Conservation (phyloP, 2,797 vertebrate species). For the Enteromius paludinosus region DNA sequence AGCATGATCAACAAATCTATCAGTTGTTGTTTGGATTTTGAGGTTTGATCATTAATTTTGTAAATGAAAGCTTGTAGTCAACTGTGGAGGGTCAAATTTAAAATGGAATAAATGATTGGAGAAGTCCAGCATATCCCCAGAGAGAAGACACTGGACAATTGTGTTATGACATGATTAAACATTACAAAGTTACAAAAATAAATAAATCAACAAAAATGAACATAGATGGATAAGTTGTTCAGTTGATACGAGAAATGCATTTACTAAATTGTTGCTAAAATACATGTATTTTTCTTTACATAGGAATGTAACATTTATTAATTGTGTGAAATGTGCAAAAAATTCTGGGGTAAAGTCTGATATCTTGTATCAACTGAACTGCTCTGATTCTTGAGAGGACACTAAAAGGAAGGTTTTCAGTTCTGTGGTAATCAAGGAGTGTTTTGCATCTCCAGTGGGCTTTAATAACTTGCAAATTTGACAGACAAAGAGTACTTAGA, state of each 20-base stretch:
- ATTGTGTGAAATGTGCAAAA: neutral
- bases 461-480: conserved; percentile 3
- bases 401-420: neutral
- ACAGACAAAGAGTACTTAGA: neutral
- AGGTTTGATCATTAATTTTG: neutral
- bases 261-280: neutral
- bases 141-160: too few species aligned
- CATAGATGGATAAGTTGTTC: neutral
- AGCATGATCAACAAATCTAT: neutral
- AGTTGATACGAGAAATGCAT: neutral
- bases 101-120: neutral
- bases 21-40: neutral
- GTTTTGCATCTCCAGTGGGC: neutral
- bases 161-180: too few species aligned
- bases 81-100: neutral
- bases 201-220: too few species aligned
- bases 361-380: neutral
- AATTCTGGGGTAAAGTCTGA: neutral
- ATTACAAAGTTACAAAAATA: too few species aligned
- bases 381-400: neutral
- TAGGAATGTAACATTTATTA: neutral
- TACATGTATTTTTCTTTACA: neutral
- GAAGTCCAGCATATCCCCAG: neutral
- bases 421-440: neutral
- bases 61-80: neutral